Evolutionary conservation across 2,888 invertebrate species (phyloP).

Genomic region (Drosophila peninsularis): DNA sequence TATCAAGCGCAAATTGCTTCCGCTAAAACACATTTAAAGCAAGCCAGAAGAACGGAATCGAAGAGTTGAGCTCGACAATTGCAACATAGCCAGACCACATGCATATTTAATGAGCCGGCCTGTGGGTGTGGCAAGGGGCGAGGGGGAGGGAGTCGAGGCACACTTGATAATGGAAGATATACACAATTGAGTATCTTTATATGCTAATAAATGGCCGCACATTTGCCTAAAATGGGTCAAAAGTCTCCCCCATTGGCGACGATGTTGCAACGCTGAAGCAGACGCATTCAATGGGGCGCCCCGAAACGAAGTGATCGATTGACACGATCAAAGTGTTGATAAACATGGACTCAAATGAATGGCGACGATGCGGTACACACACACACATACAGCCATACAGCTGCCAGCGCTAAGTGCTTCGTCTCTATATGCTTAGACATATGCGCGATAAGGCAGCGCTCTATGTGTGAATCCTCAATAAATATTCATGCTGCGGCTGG

Average conservation of each 20-base stretch:
- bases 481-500: conserved; percentile 69
- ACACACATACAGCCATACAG: background rate
- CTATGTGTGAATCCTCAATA: conserved; percentile 70
- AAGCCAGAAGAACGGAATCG: conserved; percentile 29
- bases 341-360: conserved; percentile 64
- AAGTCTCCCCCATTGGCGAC: conserved; percentile 82
- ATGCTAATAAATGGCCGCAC: conserved; percentile 75
- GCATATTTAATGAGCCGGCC: conserved; percentile 50
- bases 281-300: conserved; percentile 51
- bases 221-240: conserved; percentile 85
- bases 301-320: conserved; percentile 77
- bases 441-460: conserved; percentile 48
- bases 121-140: conserved; percentile 25
- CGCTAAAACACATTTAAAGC: conserved; percentile 40
- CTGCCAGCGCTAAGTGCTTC: conserved; percentile 62
- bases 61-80: conserved; percentile 30
- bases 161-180: conserved; percentile 66
- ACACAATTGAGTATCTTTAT: conserved; percentile 76
- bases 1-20: conserved; percentile 55
- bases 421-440: conserved; percentile 29
- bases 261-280: conserved; percentile 61
- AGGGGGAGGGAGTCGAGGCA: conserved; percentile 13
- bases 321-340: conserved; percentile 82
- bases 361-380: conserved; percentile 39
- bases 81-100: conserved; percentile 33